Conservation (phyloP, 2,888 invertebrate species). For the Aquatica leii region DNA sequence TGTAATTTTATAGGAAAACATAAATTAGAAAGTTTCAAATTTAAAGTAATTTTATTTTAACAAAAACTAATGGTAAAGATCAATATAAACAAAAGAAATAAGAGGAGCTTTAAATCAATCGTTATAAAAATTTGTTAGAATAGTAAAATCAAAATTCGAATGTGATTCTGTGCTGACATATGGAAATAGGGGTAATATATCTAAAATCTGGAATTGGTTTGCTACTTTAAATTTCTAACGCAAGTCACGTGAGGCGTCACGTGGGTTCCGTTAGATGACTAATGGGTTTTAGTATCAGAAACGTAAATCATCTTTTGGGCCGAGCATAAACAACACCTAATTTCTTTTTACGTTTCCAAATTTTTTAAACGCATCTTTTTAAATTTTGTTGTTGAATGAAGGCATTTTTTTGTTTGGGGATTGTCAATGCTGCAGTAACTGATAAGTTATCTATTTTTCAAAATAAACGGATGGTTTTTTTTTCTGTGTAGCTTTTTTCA, state of each 20-base stretch:
- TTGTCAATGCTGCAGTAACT: neutral
- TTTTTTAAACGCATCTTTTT: neutral
- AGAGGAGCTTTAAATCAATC: constrained; percentile 3
- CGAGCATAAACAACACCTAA: constrained; percentile 10
- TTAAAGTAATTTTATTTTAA: too few relatives aligned
- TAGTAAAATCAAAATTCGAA: constrained; percentile 36
- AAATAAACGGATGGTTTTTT: constrained; percentile 6
- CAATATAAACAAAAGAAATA: too few relatives aligned
- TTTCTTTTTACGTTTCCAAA: neutral
- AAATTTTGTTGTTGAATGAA: neutral
- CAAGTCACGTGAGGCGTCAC: constrained; percentile 40
- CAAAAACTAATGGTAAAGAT: too few relatives aligned
- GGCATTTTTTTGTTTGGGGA: neutral
- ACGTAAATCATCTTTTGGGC: constrained; percentile 36
- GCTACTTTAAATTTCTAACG: constrained; percentile 25
- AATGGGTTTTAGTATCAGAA: constrained; percentile 38
- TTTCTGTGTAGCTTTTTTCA: constrained; percentile 5
- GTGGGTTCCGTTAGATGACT: constrained; percentile 39
- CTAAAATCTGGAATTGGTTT: constrained; percentile 30
- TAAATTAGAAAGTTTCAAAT: too few relatives aligned
- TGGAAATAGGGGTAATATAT: constrained; percentile 43
- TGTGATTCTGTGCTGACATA: constrained; percentile 40
- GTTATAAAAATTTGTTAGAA: constrained; percentile 12
- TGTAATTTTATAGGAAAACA: too few relatives aligned
- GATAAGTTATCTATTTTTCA: constrained; percentile 5